Evolutionary conservation across 2,113 vertebrate genomes (phyloP), one percentile per base, ranked within the genome.

Genomic region (Sterrhoptilus dennistouni): DNA sequence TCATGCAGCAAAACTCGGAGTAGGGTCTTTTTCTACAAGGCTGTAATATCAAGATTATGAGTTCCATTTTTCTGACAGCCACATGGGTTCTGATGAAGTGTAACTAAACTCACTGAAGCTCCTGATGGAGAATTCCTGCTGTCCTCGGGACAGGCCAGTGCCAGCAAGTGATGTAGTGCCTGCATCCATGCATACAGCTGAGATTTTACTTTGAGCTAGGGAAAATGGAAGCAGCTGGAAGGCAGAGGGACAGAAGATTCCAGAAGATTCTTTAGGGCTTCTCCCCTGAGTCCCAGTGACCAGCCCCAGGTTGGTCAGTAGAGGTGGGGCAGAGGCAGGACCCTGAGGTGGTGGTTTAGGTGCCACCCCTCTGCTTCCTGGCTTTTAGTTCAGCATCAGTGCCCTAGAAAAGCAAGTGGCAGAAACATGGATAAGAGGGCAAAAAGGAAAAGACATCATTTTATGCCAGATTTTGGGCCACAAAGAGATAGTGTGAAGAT

Each of bases 1-100:
- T 38, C 1, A 1, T 36, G 20, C 0, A 0, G 57, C 2, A 9
- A 83, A 54, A 20, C 24, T 74, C 8, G 1, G 40, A 74, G 59
- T 6, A 69, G 11, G 20, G 10, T n/a, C 5, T 1, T 81, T 44
- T 76, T 79, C 63, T 69, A 53, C 14, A 23, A 61, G 50, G 38
- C 0, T 70, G 25, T 31, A 87, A 50, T 33, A 59, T 33, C 15
- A 93, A 29, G 22, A 70, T 66, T n/a, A 65, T 2, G 10, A 89
- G 24, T 27, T 83, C 61, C 19, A 13, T 53, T 86, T 12, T 76
- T 61, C 42, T 74, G 80, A 75, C 65, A 66, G 15, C 8, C 50
- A 42, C 6, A 2, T 12, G 28, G 77, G 36, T 80, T 83, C 63
- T 86, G 57, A 71, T 22, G 14, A 69, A 76, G 35, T 9, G 6